Conservation (phyloP, 2,888 invertebrate species). For the Lithophane semibrunnea region DNA sequence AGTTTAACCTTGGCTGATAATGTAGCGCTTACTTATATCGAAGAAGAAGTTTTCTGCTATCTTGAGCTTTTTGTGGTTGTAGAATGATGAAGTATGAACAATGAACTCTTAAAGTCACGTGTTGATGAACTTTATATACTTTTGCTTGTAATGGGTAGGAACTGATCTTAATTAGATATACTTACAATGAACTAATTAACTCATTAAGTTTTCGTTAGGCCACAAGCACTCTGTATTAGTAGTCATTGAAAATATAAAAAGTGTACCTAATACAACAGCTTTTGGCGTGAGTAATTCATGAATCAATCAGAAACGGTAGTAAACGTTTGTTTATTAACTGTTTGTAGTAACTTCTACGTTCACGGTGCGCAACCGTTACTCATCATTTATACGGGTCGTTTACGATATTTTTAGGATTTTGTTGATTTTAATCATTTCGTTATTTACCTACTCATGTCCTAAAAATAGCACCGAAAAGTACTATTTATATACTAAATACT, state of each 20-base stretch:
- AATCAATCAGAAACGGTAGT: slow-evolving; percentile 39
- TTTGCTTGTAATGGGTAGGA: slow-evolving; percentile 3
- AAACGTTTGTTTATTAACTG: slow-evolving; percentile 39
- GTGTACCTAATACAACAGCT: slow-evolving; percentile 3
- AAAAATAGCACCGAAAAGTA: slow-evolving; percentile 11
- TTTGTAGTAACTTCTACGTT: slow-evolving; percentile 35
- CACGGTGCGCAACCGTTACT: slow-evolving; percentile 32
- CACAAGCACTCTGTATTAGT: no score
- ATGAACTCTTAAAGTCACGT: neutral
- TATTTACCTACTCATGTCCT: slow-evolving; percentile 14
- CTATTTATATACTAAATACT: slow-evolving; percentile 17
- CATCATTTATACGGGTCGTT: slow-evolving; percentile 24
- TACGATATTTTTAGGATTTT: slow-evolving; percentile 34
- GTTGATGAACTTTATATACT: neutral
- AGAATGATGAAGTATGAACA: neutral
- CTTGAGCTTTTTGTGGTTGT: slow-evolving; percentile 1
- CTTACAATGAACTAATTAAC: neutral
- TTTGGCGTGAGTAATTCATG: slow-evolving; percentile 32
- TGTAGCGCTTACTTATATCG: slow-evolving; percentile 14
- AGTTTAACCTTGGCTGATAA: slow-evolving; percentile 34
- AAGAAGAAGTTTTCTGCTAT: slow-evolving; percentile 18
- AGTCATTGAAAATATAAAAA: slow-evolving; percentile 19
- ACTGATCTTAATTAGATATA: neutral
- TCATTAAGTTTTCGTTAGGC: neutral
- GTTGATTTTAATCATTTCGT: slow-evolving; percentile 5